A percentile compares a stretch with the other conserved stretches of the same genome.
These are phyloP conservation scores for Pogonophryne albipinna DNA, from an alignment of 2,797 vertebrate genomes.

Conservation along the genomic window DNA sequence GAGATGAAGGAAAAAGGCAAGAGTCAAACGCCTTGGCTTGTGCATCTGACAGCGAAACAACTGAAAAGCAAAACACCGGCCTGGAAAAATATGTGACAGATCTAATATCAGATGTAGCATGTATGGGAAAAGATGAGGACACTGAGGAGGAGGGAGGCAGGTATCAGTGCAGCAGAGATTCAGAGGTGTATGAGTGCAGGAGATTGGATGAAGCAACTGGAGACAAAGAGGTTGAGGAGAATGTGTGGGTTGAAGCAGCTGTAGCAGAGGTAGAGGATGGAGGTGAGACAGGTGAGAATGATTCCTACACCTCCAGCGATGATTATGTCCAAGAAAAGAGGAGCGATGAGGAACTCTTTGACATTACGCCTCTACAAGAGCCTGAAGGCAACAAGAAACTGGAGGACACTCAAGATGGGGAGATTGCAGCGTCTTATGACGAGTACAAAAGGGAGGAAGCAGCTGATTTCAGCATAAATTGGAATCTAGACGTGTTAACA, in stretches of 20 bases:
- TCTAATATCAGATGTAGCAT: neutral
- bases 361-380: neutral
- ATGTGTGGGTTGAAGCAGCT: neutral
- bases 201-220: neutral
- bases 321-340: constrained; percentile 42
- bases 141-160: constrained; percentile 35
- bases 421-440: constrained; percentile 9
- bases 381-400: constrained; percentile 10
- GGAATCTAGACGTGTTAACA: constrained; percentile 38
- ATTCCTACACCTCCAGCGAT: constrained; percentile 61
- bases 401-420: constrained; percentile 10
- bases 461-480: constrained; percentile 34
- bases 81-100: constrained; percentile 17
- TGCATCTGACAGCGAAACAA: neutral
- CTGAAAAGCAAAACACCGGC: neutral
- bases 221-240: constrained; percentile 11
- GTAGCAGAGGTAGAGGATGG: constrained; percentile 3
- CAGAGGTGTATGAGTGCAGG: constrained; percentile 34
- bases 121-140: constrained; percentile 11
- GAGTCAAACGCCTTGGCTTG: neutral
- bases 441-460: constrained; percentile 1
- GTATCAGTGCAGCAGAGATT: constrained; percentile 56
- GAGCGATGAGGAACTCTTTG: constrained; percentile 11
- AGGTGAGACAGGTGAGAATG: constrained; percentile 43
- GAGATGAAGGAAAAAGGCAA: constrained; percentile 25